Evolutionary conservation across 2,888 invertebrate species (phyloP).

Genomic region (Diloba caeruleocephala): DNA sequence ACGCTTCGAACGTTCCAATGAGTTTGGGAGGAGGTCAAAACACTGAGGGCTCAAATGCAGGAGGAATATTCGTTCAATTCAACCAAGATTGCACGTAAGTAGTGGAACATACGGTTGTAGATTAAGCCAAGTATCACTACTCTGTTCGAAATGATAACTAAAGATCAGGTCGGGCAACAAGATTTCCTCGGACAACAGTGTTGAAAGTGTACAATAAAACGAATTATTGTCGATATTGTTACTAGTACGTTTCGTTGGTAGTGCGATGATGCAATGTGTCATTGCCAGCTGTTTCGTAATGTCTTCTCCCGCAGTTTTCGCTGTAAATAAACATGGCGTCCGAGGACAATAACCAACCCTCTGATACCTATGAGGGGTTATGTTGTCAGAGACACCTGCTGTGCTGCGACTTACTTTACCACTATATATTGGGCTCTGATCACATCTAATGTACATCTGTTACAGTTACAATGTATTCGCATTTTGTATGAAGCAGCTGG

Average conservation of each 20-base stretch:
- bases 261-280: slow-evolving; percentile 83
- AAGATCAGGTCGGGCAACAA: slow-evolving; percentile 27
- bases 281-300: slow-evolving; percentile 81
- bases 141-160: slow-evolving; percentile 11
- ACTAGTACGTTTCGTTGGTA: slow-evolving; percentile 55
- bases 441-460: too few relatives aligned
- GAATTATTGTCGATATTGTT: slow-evolving; percentile 60
- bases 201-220: slow-evolving; percentile 66
- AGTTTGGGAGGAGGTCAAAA: slow-evolving; percentile 93
- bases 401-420: too few relatives aligned
- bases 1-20: slow-evolving; percentile 92
- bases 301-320: slow-evolving; percentile 49
- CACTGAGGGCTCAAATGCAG: slow-evolving; percentile 93
- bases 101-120: slow-evolving; percentile 20
- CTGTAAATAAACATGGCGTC: slow-evolving; percentile 73
- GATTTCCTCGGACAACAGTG: slow-evolving; percentile 48
- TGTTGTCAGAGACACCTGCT: neutral
- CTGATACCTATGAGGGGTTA: neutral
- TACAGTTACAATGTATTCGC: slow-evolving; percentile 3
- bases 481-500: slow-evolving; percentile 17
- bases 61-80: slow-evolving; percentile 98
- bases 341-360: slow-evolving; percentile 24
- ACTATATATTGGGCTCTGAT: too few relatives aligned
- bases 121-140: slow-evolving; percentile 1
- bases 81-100: slow-evolving; percentile 99